Conservation (phyloP, 1,140 invertebrate genomes). For the Episyrphus balteatus region DNA sequence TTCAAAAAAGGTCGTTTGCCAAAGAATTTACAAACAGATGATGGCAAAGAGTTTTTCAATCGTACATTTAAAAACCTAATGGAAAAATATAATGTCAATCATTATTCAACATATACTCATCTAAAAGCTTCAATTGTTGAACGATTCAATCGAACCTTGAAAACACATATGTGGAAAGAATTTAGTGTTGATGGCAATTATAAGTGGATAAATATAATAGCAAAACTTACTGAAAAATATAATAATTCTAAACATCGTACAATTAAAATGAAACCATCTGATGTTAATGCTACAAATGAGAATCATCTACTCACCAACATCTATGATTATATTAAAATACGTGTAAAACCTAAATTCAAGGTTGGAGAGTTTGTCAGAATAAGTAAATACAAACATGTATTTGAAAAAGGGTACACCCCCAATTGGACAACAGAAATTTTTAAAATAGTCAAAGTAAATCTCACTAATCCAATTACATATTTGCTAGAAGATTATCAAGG, state of each 20-base stretch:
- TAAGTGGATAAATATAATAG: too few relatives aligned
- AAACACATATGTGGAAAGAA: too few relatives aligned
- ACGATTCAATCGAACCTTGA: too few relatives aligned
- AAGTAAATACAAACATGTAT: too few relatives aligned
- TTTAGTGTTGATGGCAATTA: too few relatives aligned
- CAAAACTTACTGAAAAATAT: too few relatives aligned
- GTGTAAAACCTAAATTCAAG: conserved; percentile 9
- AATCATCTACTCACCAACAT: conserved; percentile 12
- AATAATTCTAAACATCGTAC: too few relatives aligned
- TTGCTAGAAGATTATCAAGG: conserved; percentile 21
- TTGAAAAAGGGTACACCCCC: too few relatives aligned
- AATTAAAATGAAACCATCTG: conserved; percentile 33
- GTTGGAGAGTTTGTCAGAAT: too few relatives aligned
- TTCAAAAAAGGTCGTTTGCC: conserved; percentile 18
- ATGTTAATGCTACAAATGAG: conserved; percentile 24
- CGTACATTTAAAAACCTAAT: conserved; percentile 20
- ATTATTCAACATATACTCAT: conserved; percentile 39
- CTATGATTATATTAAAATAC: conserved; percentile 19
- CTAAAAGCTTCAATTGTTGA: conserved; percentile 38
- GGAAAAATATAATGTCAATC: conserved; percentile 28
- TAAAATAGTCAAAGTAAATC: conserved; percentile 21
- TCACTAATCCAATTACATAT: too few relatives aligned
- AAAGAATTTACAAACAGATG: conserved; percentile 26
- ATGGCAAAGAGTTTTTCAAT: conserved; percentile 29
- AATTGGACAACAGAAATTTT: conserved; percentile 36